phyloP scores from a whole-genome alignment of 2,888 invertebrate genomes.

The Amiota minor region DNA sequence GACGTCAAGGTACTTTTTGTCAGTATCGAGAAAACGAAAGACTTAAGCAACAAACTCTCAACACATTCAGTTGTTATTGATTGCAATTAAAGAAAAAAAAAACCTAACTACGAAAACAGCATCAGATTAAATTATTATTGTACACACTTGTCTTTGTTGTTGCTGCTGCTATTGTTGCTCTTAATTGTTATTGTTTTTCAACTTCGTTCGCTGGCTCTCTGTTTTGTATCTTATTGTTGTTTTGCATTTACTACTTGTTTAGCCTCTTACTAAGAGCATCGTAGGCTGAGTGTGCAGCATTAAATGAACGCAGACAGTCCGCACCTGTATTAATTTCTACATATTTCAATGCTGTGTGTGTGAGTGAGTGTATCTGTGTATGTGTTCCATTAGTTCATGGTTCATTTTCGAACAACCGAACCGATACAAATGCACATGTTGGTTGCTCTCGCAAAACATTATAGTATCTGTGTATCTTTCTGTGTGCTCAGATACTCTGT shows the following conservation, averaged over 20 bases:
- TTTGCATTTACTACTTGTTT: slow-evolving; percentile 30
- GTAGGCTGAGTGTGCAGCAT: neutral
- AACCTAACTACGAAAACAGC: neutral
- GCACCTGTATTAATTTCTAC: slow-evolving; percentile 28
- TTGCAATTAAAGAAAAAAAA: neutral
- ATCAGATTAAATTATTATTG: neutral
- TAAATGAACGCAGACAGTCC: slow-evolving; percentile 9
- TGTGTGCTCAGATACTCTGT: neutral
- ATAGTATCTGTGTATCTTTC: neutral
- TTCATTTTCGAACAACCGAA: slow-evolving; percentile 26
- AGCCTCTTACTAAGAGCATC: neutral
- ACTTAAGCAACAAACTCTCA: slow-evolving; percentile 37
- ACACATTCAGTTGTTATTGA: slow-evolving; percentile 5
- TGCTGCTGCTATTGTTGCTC: slow-evolving; percentile 35
- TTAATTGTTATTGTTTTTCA: slow-evolving; percentile 45
- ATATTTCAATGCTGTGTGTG: slow-evolving; percentile 4
- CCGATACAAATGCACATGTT: neutral
- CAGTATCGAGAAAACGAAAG: slow-evolving; percentile 33
- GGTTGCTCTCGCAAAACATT: neutral
- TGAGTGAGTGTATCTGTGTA: too few species aligned
- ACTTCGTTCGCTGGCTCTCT: slow-evolving; percentile 22
- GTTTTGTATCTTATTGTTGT: slow-evolving; percentile 31
- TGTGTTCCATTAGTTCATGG: neutral
- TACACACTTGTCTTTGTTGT: slow-evolving; percentile 44
- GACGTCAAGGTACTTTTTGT: slow-evolving; percentile 5